phyloP scores from a whole-genome alignment of 2,113 vertebrate species.

The Ptilonorhynchus violaceus region DNA sequence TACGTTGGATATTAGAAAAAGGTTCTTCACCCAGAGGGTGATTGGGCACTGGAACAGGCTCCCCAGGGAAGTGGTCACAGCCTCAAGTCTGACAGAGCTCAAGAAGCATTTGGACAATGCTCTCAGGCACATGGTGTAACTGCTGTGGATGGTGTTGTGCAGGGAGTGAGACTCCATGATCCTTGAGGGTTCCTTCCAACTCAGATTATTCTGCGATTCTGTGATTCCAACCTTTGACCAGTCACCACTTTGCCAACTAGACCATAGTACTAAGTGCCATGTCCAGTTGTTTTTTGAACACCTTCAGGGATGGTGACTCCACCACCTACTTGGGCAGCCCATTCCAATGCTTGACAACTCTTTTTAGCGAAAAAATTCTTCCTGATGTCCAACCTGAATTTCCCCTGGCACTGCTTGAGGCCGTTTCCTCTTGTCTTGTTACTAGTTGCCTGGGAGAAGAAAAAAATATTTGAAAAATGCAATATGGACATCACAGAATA shows the following conservation, averaged over 20 bases:
- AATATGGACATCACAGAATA: neutral
- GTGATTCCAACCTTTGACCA: neutral
- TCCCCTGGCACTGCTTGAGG: neutral
- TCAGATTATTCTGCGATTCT: neutral
- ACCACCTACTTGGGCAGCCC: fast-evolving
- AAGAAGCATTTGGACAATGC: neutral
- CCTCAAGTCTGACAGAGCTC: neutral
- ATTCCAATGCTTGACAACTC: neutral
- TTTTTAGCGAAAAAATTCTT: neutral
- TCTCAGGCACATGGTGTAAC: neutral
- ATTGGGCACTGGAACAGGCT: neutral
- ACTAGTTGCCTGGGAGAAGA: neutral
- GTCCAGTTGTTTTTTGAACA: neutral
- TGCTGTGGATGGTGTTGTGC: neutral
- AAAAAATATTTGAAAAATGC: neutral
- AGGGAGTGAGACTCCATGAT: neutral
- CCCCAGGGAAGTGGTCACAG: neutral
- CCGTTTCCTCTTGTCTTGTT: neutral
- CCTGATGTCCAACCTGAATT: neutral
- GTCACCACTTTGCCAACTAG: neutral
- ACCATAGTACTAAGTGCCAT: neutral
- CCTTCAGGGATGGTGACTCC: neutral
- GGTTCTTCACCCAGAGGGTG: neutral
- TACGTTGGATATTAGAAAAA: neutral
- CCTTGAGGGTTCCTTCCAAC: neutral